Evolutionary conservation across 2,113 vertebrate genomes (phyloP), one percentile per base, ranked within the genome.

Genomic region (Microcebus lehilahytsara): DNA sequence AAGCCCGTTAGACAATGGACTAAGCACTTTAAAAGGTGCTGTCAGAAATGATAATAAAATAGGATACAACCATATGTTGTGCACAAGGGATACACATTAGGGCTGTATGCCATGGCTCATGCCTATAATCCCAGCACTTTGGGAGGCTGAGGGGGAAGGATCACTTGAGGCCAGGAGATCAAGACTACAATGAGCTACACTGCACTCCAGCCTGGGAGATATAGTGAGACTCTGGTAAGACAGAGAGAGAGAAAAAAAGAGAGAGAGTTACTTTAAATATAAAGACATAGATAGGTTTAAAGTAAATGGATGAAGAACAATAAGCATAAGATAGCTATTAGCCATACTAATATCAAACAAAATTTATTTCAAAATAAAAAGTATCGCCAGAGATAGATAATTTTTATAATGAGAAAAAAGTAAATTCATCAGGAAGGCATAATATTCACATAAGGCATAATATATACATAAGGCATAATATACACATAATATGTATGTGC

Each of bases 371-470:
- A 85, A 92, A 85, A 85, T 72, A 72, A 71, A 89, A 89, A 87
- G 58, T 77, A 77, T 10, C 40, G 27, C 7, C n/a, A 78, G n/a
- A 72, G 40, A 89, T 27, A 83, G 16, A 60, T 40, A 71, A 74
- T 74, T 74, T 75, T 93, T 75, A 42, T 42, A 42, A 77, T 67
- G 22, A 91, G 56, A 83, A 88, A 67, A 91, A 89, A 83, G 46
- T 34, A 86, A 96, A 87, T n/a, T 80, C 7, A 93, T 79, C 75
- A 79, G 74, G 49, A 93, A 92, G 51, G 16, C 22, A 62, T 60
- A 84, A 79, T 49, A 78, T 42, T 84, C 49, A 78, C 5, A 51
- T 12, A 89, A 96, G 37, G 42, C 13, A 64, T 46, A 79, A 77
- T 53, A 80, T 72, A 71, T 5, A 83, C 7, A 64, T 27, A 84